Base-by-base conservation (phyloP, 2,113 vertebrate species). In the Jaculus jaculus region DNA sequence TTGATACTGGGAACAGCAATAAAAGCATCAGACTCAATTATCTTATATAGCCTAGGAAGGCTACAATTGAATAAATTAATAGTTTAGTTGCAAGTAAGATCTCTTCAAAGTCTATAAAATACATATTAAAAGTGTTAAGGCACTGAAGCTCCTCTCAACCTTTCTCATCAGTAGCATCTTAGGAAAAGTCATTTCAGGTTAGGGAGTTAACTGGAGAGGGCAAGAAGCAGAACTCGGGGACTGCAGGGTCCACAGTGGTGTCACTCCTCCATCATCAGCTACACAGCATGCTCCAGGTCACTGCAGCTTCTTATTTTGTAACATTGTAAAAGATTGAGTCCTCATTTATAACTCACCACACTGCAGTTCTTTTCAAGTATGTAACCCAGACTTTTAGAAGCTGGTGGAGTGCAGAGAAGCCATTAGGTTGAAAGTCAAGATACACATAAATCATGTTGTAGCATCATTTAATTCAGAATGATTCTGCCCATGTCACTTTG, bases 381-480 rank as follows among this genome's bases (percentile, higher is more conserved):
- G 0, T 94, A 80, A 58, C 60, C 18, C 28, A 26, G 32, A 73
- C 28, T 84, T 93, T 87, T 93, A 92, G 89, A 91, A 86, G 94
- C 79, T 87, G 84, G 71, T 94, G 66, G 72, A 94, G 37, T 54
- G 34, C 58, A 78, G 51, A 51, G 28, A 94, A 92, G 65, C 69
- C 68, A 71, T 60, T 74, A 82, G 74, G 26, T 88, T 84, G 63
- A 87, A 92, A 89, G 86, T 92, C 51, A 80, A 97, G 66, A 73
- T 81, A 78, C 75, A 69, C 84, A 94, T 89, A 96, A 95, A 96
- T 92, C 89, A 96, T 84, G 20, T 81, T 54, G 39, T 21, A 85
- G 8, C 60, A 86, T 78, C 82, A 75, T 83, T 95, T 92, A 74
- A 92, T 86, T 92, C 92, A 89, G 63, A 89, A 54, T 74, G 30